phyloP scores from a whole-genome alignment of 2,113 vertebrate genomes.

The Athene cunicularia region DNA sequence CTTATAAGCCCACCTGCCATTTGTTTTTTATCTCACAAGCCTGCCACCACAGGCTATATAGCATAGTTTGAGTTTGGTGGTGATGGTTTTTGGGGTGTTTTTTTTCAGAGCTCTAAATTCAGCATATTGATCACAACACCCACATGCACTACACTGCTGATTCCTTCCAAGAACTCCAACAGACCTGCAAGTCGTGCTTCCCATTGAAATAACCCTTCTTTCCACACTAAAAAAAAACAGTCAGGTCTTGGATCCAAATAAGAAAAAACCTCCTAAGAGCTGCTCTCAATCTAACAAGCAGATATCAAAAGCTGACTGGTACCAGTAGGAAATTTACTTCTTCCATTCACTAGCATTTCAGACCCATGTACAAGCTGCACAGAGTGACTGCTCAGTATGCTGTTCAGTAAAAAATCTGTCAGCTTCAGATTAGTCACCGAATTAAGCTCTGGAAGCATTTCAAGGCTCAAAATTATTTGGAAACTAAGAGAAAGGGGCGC shows the following conservation, averaged over 20 bases:
- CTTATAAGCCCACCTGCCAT: background rate
- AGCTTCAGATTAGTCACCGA: background rate
- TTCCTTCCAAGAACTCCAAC: background rate
- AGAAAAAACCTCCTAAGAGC: background rate
- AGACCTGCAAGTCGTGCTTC: background rate
- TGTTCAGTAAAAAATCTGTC: too few species aligned
- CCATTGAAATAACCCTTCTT: background rate
- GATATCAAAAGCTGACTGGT: background rate
- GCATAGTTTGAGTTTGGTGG: background rate
- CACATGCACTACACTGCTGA: background rate
- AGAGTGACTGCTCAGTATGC: background rate
- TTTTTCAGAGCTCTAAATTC: background rate
- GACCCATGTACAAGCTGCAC: fast-evolving
- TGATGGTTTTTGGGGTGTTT: background rate
- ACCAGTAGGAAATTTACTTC: background rate
- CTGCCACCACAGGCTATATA: background rate
- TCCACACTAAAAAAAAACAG: too few species aligned
- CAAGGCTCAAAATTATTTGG: background rate
- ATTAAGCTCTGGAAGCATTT: background rate
- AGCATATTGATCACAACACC: background rate
- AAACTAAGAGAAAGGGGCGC: background rate
- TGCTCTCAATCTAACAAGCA: background rate
- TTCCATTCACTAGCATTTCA: background rate
- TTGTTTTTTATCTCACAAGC: background rate
- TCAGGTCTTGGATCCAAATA: background rate